Base-by-base conservation (phyloP, 2,888 invertebrate genomes). In the Heliconius sara region DNA sequence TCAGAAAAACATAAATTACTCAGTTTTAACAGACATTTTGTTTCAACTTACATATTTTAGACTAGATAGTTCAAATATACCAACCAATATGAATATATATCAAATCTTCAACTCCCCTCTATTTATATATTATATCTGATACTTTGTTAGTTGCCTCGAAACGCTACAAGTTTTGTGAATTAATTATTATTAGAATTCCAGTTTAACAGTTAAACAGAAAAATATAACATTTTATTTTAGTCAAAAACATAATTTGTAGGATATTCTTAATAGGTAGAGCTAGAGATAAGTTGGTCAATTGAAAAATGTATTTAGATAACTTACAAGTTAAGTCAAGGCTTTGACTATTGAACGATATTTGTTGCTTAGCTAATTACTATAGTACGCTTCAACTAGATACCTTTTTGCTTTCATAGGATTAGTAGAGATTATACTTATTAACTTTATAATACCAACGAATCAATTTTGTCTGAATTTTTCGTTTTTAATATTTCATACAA, bases 281-380 rank as follows among this genome's bases (percentile, higher is more conserved):
- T 92, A 93, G 91, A 90, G 90, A 90, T 93, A 92, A 93, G 91
- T 92, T 90, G 88, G 93, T 94, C 94, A 94, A 94, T 94, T 94
- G 90, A 89, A 88, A 91, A 87, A 87, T 85, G 87, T 89, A 88
- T 80, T 86, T 89, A 88, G 82, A 80, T 83, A 83, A 79, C 80
- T 76, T 82, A 80, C 85, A 90, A 87, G 87, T 90, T 87, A 88
- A 89, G 87, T 90, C 87, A 88, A 89, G 87, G 88, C 86, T 88
- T 87, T 86, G 43, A 87, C 90, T 85, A 81, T 79, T 82, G 86
- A 84, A 85, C 87, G 86, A 87, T 86, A 85, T 88, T 86, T 85
- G 88, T 90, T 90, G 91, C 91, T 91, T 91, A 90, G 90, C 91
- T 91, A 89, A 89, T 87, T 86, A 87, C 77, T 85, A 86, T 87